Evolutionary conservation across 2,888 invertebrate species (phyloP).

Genomic region (Marasmarcha lunaedactyla): DNA sequence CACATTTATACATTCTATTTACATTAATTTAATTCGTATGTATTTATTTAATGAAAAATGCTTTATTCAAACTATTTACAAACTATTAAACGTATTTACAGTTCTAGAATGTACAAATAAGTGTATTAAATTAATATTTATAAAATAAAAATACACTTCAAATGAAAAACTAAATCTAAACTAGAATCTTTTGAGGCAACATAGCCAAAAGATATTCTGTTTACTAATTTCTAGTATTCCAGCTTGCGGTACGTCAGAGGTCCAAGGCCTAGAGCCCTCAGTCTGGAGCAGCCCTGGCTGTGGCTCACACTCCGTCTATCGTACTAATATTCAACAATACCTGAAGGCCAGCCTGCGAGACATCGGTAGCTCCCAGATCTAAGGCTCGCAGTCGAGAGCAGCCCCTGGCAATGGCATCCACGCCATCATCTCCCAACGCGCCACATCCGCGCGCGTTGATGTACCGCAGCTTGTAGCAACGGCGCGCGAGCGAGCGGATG

Average conservation of each 20-base stretch:
- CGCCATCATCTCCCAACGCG: slow-evolving; percentile 92
- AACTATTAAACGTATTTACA: too few relatives aligned
- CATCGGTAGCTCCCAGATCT: slow-evolving; percentile 94
- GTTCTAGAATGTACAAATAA: too few relatives aligned
- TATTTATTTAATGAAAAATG: too few relatives aligned
- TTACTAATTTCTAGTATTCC: slow-evolving; percentile 79
- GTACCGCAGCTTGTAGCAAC: slow-evolving; percentile 90
- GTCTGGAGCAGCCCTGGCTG: slow-evolving; percentile 86
- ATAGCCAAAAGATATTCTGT: too few relatives aligned
- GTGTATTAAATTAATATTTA: too few relatives aligned
- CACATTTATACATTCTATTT: too few relatives aligned
- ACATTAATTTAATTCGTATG: too few relatives aligned
- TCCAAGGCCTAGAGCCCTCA: slow-evolving; percentile 90
- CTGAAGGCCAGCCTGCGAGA: slow-evolving; percentile 89
- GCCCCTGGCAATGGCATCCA: slow-evolving; percentile 86
- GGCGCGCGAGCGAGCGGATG: slow-evolving; percentile 84
- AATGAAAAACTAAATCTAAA: too few relatives aligned
- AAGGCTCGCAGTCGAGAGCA: slow-evolving; percentile 88
- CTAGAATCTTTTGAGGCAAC: too few relatives aligned
- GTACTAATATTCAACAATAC: too few relatives aligned
- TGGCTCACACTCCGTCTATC: slow-evolving; percentile 88
- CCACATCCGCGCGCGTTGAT: slow-evolving; percentile 93
- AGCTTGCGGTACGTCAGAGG: slow-evolving; percentile 93
- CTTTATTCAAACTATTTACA: too few relatives aligned
- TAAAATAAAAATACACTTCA: too few relatives aligned